These are phyloP conservation scores for Gallinago undulata DNA, from an alignment of 2,113 vertebrate species.

Conservation along the genomic window DNA sequence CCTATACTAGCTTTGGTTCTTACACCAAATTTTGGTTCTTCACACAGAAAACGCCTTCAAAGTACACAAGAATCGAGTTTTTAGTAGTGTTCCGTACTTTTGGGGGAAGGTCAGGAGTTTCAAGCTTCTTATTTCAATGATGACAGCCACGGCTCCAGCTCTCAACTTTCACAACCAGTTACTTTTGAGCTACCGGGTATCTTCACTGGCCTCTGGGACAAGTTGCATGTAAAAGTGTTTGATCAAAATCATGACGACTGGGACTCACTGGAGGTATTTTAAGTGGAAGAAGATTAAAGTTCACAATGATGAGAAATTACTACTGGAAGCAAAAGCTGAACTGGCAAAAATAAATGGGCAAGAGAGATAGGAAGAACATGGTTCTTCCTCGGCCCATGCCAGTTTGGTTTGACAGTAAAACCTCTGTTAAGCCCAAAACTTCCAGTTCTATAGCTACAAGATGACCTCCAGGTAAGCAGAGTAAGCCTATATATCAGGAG, in stretches of 20 bases:
- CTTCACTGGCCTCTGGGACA: neutral
- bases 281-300: neutral
- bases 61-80: neutral
- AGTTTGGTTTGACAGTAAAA: neutral
- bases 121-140: neutral
- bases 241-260: neutral
- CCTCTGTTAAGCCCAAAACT: neutral
- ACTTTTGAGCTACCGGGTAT: neutral
- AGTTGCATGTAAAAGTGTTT: neutral
- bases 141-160: neutral
- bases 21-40: neutral
- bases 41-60: neutral
- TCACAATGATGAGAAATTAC: neutral
- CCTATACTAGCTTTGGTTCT: neutral
- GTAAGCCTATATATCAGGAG: neutral
- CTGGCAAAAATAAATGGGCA: neutral
- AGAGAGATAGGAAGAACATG: neutral
- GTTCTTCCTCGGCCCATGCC: neutral
- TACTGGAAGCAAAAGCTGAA: neutral
- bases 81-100: neutral
- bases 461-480: neutral
- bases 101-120: neutral
- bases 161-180: neutral
- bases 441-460: neutral
- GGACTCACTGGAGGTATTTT: neutral